Evolutionary conservation across 2,113 vertebrate genomes (phyloP), one percentile per base, ranked within the genome.

Genomic region (Pionites leucogaster): DNA sequence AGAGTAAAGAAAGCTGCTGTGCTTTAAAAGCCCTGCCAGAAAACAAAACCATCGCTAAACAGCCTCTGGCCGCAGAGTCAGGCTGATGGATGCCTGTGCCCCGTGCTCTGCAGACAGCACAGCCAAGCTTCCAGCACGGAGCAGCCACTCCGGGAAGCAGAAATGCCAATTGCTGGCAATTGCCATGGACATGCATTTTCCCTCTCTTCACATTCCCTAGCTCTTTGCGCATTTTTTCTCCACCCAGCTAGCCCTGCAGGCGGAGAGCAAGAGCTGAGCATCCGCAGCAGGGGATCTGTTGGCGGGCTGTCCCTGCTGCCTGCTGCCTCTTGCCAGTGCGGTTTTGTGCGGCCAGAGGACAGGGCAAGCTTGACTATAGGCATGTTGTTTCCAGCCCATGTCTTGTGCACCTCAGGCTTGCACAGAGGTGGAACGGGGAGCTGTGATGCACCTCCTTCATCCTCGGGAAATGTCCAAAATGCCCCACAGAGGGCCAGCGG

Each of bases 231-330:
- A 2, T 57, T 77, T 57, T 35, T 44, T 42, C n/a, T 24, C 59
- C 3, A 4, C 41, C 69, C 50, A 59, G 25, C 39, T 49, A 93
- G 11, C 82, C 70, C 70, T 29, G 28, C 19, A 57, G 57, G 88
- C 70, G 59, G n/a, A 63, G 35, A 57, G 29, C 13, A 35, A 71
- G 29, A 20, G 35, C 2, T 1, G 12, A 78, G 92, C 72, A 69
- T 6, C 47, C 0, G 0, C 47, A 72, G 44, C 42, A 35, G 69
- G 35, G 29, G 11, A 25, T 18, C 7, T 57, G 71, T 16, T 0
- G 0, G 10, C 14, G 10, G 60, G 14, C 18, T 49, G 60, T 69
- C 60, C 63, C 55, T 4, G 2, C 35, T 47, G 82, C 44, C 57
- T 2, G 0, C 9, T 2, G 1, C 22, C 22, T 25, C 10, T 55